Conservation (phyloP, 30 jellyfish, hydroid and myxozoan species). For the Chironex yamaguchii region DNA sequence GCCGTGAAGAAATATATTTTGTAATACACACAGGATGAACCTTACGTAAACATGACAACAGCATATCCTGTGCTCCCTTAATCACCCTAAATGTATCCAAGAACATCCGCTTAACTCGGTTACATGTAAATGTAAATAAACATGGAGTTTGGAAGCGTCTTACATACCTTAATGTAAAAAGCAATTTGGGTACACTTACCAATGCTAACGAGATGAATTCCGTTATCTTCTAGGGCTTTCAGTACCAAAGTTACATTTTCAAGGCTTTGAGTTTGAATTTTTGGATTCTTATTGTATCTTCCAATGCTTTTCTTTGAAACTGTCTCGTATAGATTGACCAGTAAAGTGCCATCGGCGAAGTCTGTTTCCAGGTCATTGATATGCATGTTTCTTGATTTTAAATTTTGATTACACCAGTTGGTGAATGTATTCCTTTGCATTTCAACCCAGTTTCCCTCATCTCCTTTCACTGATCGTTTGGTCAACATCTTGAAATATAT, state of each 20-base stretch:
- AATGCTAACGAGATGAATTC: slow-evolving; percentile 95
- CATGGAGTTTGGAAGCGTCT: no score
- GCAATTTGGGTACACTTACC: no score
- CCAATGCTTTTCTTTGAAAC: slow-evolving; percentile 88
- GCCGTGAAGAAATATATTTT: no score
- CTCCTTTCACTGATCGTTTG: slow-evolving; percentile 84
- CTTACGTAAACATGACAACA: no score
- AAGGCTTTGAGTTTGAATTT: slow-evolving; percentile 87
- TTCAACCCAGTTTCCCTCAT: slow-evolving; percentile 96
- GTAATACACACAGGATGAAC: no score
- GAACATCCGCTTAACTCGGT: no score
- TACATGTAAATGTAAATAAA: no score
- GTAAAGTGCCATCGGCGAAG: slow-evolving; percentile 91
- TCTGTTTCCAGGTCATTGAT: slow-evolving; percentile 86
- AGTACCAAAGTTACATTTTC: slow-evolving; percentile 94
- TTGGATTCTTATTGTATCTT: slow-evolving; percentile 89
- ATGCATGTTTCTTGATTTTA: slow-evolving; percentile 67
- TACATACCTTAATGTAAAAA: no score
- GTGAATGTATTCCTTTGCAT: slow-evolving; percentile 97
- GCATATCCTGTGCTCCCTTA: no score
- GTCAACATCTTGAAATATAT: neutral
- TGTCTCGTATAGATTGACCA: slow-evolving; percentile 88
- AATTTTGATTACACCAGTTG: slow-evolving; percentile 93
- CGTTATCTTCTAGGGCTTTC: slow-evolving; percentile 94
- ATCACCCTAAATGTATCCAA: no score